A percentile compares a stretch with the other conserved stretches of the same genome.
Conservation (phyloP, 1,140 invertebrate species). For the Leptopilina boulardi region DNA sequence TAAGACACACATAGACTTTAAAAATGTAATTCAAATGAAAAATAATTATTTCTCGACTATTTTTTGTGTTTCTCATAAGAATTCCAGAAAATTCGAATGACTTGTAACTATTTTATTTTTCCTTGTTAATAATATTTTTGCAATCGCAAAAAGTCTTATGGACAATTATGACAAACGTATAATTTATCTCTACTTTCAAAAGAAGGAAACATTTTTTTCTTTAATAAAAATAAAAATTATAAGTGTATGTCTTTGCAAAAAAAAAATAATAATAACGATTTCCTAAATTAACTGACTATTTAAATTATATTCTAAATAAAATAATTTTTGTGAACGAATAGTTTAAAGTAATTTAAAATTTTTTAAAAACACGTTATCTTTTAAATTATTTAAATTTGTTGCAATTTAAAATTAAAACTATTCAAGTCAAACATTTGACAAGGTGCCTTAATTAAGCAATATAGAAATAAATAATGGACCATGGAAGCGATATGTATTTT, state of each 20-base stretch:
- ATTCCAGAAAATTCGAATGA: neutral
- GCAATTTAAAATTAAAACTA: neutral
- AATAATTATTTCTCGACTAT: conserved; percentile 39
- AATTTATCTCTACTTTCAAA: too few species aligned
- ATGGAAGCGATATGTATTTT: conserved; percentile 4
- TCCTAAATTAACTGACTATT: too few species aligned
- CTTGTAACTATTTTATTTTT: neutral
- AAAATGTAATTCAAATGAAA: neutral
- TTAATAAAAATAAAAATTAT: too few species aligned
- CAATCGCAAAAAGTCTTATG: too few species aligned
- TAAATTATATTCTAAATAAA: too few species aligned
- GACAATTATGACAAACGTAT: too few species aligned
- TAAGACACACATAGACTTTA: neutral
- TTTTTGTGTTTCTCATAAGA: conserved; percentile 17
- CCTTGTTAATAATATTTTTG: neutral
- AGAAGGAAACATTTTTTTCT: too few species aligned
- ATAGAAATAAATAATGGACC: neutral
- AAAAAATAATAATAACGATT: too few species aligned
- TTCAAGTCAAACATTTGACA: neutral
- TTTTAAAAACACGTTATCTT: too few species aligned
- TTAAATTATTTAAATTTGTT: neutral
- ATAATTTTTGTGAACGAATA: too few species aligned
- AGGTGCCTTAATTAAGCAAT: neutral
- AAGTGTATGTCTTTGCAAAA: too few species aligned
- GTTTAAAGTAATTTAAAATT: too few species aligned